These are phyloP conservation scores for Cynocephalus volans DNA, from an alignment of 2,113 vertebrate genomes.

Conservation along the genomic window DNA sequence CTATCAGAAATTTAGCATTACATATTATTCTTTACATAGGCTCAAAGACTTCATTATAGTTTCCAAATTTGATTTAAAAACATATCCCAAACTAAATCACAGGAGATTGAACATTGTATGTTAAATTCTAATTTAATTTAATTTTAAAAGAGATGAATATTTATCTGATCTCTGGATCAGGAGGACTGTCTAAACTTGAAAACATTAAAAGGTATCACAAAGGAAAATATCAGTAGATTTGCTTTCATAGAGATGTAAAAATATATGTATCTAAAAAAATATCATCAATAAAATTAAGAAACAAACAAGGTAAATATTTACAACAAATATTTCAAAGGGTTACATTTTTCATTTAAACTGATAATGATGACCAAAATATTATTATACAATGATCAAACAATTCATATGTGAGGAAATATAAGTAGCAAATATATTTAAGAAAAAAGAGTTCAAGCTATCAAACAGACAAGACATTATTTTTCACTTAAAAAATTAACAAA, in stretches of 20 bases:
- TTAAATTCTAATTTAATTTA: constrained; percentile 23
- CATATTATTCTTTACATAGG: background rate
- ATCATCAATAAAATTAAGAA: background rate
- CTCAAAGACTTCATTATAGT: background rate
- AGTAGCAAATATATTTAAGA: background rate
- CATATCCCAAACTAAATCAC: background rate
- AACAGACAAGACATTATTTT: background rate
- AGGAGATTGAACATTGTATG: background rate
- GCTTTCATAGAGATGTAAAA: background rate
- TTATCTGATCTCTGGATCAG: background rate
- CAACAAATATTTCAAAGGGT: background rate
- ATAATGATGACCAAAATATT: background rate
- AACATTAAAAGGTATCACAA: background rate
- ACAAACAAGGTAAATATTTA: background rate
- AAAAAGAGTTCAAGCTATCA: background rate
- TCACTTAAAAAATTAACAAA: background rate
- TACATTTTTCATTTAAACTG: background rate
- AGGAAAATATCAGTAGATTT: constrained; percentile 40
- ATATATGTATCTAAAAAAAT: background rate
- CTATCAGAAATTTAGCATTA: background rate
- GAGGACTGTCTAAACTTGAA: constrained; percentile 7
- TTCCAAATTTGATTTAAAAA: constrained; percentile 18
- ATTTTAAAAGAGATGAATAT: background rate
- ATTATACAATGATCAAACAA: background rate
- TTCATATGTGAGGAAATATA: background rate